Evolutionary conservation across 2,797 vertebrate species (phyloP).

Genomic region (Mormyrus proboscirostris): DNA sequence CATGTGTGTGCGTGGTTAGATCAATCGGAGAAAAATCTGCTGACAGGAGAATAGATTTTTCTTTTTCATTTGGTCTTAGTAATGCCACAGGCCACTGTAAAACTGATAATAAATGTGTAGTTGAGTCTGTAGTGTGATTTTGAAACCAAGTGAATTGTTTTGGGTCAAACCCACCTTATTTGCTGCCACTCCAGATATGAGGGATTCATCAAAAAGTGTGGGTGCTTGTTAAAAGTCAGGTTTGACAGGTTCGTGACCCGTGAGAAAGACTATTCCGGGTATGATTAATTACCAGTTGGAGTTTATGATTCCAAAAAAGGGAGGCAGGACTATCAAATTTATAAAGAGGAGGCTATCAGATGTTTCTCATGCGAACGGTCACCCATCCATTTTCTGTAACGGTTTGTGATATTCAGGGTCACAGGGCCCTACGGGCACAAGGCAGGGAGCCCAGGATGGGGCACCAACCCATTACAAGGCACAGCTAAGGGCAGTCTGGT

Average conservation of each 20-base stretch:
- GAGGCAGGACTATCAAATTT: not conserved
- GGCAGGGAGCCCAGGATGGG: not conserved
- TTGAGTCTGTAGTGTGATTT: not conserved
- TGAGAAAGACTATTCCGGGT: not conserved
- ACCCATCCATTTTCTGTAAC: not conserved
- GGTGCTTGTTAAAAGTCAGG: not conserved
- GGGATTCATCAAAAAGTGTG: not conserved
- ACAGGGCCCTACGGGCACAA: not conserved
- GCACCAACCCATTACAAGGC: not conserved
- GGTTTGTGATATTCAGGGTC: not conserved
- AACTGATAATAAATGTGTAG: not conserved
- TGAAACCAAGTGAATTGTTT: not conserved
- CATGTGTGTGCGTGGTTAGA: not conserved
- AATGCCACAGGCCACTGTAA: not conserved
- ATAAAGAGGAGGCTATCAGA: not conserved
- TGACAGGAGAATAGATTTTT: not conserved
- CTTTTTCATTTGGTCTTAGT: not conserved
- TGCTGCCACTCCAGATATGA: not conserved
- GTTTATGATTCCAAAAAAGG: not conserved
- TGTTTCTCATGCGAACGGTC: not conserved
- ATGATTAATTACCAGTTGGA: not conserved
- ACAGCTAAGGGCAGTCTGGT: not conserved
- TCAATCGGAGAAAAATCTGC: not conserved
- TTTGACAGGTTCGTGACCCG: not conserved
- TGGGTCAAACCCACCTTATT: not conserved